Base-by-base conservation (phyloP, 2,888 invertebrate species). In the Tipula confusa region DNA sequence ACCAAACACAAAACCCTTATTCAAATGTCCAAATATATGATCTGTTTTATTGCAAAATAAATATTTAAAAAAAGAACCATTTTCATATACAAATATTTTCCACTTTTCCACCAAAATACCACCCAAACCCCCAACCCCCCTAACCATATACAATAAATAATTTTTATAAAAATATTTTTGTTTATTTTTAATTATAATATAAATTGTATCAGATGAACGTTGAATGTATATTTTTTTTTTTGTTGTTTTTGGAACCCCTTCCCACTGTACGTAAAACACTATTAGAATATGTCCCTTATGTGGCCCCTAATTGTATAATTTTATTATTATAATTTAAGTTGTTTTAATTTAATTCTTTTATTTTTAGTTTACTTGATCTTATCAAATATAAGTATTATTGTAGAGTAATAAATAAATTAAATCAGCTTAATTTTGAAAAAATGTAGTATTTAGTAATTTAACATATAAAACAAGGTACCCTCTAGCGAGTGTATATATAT, bases 151-250 rank as follows among this genome's bases (percentile, higher is more conserved):
- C 43, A 43, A 43, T 43, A 64, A 64, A 64, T 64, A 64, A 64
- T 64, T 64, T 43, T 43, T 43, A 15, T 38, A 43, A n/a, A n/a
- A 43, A 43, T 43, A 43, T 43, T 43, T 64, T 64, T 64, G 64
- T 64, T 64, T 64, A 64, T 64, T 64, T 64, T 64, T 64, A 64
- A 64, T 64, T 48, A 24, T 64, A 64, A 64, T 24, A 64, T 64
- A 64, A 24, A 64, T 64, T 64, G 18, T 24, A 64, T 64, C 64
- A 64, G 64, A 64, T 64, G 13, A n/a, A 43, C 24, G 24, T 64
- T 64, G 64, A 64, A 64, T 64, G 64, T 64, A 24, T 64, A 64
- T 64, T 13, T 38, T 24, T 64, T 64, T 24, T 24, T 64, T 64
- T 24, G 64, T 24, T 64, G 64, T 64, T 64, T 48, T 64, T 64